Conservation (phyloP, 1,140 invertebrate species). For the Heliconius congener region DNA sequence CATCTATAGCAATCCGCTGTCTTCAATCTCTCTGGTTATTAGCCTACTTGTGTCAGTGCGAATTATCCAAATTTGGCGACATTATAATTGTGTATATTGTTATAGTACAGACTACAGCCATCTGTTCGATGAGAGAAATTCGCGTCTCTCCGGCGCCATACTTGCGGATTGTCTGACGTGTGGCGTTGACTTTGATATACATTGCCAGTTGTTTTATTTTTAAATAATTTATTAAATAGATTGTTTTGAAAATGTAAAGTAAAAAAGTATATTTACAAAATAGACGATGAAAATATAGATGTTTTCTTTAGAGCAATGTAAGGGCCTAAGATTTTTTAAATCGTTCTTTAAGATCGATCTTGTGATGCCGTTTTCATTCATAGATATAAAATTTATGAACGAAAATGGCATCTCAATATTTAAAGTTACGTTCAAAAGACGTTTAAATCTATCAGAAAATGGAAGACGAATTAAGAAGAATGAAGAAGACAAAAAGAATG, state of each 20-base stretch:
- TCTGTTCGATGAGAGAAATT: slow-evolving; percentile 46
- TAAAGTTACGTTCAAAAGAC: too few relatives aligned
- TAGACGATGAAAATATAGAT: too few relatives aligned
- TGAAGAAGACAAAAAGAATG: too few relatives aligned
- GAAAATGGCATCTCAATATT: too few relatives aligned
- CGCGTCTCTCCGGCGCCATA: slow-evolving; percentile 40
- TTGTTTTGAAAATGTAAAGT: not conserved
- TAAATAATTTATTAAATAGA: not conserved
- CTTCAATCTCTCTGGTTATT: slow-evolving; percentile 13
- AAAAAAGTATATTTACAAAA: too few relatives aligned
- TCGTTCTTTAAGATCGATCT: too few relatives aligned
- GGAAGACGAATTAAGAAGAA: too few relatives aligned
- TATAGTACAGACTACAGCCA: slow-evolving; percentile 29
- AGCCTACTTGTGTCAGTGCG: slow-evolving; percentile 15
- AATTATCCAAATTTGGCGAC: slow-evolving; percentile 22
- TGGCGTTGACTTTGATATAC: slow-evolving; percentile 4
- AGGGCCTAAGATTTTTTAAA: too few relatives aligned
- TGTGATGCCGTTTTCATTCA: too few relatives aligned
- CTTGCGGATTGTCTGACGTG: slow-evolving; percentile 34
- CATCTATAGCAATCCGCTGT: not conserved
- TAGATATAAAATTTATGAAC: too few relatives aligned
- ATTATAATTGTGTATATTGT: slow-evolving; percentile 19
- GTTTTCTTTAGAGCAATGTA: too few relatives aligned
- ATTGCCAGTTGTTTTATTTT: not conserved
- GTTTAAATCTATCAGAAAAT: too few relatives aligned